These are phyloP conservation scores for Chamaetylas fuelleborni DNA, from an alignment of 2,113 vertebrate genomes.

Conservation along the genomic window DNA sequence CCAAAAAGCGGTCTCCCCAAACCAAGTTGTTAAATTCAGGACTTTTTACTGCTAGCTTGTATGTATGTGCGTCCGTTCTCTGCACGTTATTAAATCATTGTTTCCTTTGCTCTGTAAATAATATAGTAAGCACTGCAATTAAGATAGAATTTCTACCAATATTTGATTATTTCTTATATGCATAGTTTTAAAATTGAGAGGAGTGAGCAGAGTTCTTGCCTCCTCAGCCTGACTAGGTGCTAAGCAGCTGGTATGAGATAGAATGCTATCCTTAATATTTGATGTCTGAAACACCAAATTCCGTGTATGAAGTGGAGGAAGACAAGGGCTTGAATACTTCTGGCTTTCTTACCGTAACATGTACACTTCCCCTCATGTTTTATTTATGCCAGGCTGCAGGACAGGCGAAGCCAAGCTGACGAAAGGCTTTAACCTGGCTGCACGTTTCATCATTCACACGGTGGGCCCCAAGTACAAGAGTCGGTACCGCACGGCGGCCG, in stretches of 20 bases:
- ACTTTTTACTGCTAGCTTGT: background rate
- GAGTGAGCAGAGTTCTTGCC: background rate
- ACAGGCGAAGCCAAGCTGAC: slow-evolving; percentile 95
- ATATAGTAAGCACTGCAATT: background rate
- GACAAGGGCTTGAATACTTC: background rate
- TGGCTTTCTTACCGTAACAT: rapidly evolving
- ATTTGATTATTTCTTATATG: background rate
- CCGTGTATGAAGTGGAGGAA: background rate
- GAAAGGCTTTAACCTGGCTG: slow-evolving; percentile 92
- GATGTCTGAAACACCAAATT: background rate
- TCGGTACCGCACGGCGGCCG: slow-evolving; percentile 92
- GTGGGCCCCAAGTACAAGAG: slow-evolving; percentile 96
- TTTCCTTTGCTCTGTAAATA: background rate
- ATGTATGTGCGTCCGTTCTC: background rate
- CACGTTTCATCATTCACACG: slow-evolving; percentile 94
- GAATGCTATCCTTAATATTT: background rate
- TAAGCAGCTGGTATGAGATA: background rate
- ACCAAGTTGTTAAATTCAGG: background rate
- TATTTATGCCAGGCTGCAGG: slow-evolving; percentile 82
- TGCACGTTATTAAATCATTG: background rate
- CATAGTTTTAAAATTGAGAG: background rate
- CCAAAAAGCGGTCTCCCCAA: background rate
- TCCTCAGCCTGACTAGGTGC: background rate
- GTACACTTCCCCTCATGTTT: background rate
- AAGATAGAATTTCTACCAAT: background rate